phyloP scores from a whole-genome alignment of 2,113 vertebrate species.

The Romanogobio albipinnatus region DNA sequence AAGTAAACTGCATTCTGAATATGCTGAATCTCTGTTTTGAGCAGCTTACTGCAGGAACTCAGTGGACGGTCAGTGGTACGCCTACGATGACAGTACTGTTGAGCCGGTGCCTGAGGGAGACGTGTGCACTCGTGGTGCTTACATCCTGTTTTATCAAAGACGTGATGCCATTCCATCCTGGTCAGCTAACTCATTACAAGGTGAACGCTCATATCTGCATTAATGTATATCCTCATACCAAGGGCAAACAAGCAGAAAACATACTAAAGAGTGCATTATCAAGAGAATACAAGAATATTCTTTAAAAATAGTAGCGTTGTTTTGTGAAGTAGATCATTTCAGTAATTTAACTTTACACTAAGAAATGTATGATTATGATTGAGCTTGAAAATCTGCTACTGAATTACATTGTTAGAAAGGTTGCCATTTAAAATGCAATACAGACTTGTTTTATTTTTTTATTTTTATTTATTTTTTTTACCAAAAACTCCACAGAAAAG shows the following conservation, averaged over 20 bases:
- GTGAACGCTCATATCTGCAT: constrained; percentile 69
- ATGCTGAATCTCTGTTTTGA: not conserved
- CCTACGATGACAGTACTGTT: constrained; percentile 88
- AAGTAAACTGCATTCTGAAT: not conserved
- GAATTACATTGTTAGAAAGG: no score
- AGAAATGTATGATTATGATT: not conserved
- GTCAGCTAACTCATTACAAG: constrained; percentile 83
- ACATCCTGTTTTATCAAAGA: constrained; percentile 96
- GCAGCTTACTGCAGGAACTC: constrained; percentile 93
- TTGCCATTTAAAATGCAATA: no score
- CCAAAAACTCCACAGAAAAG: not conserved
- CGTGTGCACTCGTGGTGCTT: constrained; percentile 88
- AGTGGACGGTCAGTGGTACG: constrained; percentile 91
- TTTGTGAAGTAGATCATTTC: not conserved
- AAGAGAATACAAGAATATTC: not conserved
- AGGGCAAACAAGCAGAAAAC: not conserved
- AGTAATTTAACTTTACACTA: not conserved
- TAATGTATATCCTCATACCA: no score
- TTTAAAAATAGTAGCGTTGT: not conserved
- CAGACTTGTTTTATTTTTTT: no score
- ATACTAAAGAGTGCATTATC: not conserved
- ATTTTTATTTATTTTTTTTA: not conserved
- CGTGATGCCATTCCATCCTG: constrained; percentile 82
- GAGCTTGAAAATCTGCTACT: no score
- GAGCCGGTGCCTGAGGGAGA: constrained; percentile 82